Evolutionary conservation across 2,113 vertebrate genomes (phyloP).

Genomic region (Rhadina sibilatrix): DNA sequence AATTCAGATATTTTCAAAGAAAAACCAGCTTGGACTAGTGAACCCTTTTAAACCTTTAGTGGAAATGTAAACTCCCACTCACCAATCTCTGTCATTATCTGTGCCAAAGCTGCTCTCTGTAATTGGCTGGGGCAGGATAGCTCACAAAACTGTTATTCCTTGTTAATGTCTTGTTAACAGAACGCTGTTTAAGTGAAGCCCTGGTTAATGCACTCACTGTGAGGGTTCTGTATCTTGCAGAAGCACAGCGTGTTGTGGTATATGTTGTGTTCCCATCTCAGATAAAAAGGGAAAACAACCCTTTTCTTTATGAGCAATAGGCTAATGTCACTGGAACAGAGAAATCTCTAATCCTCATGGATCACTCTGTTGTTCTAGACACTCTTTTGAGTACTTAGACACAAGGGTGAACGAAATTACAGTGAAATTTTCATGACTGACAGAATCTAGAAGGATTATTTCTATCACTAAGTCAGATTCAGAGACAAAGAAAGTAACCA

Average conservation of each 20-base stretch:
- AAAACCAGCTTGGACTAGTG: neutral
- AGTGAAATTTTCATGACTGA: neutral
- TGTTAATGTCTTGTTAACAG: neutral
- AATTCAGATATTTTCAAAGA: constrained; percentile 36
- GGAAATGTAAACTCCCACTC: constrained; percentile 11
- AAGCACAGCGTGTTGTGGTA: neutral
- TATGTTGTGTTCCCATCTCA: neutral
- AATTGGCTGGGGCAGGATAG: neutral
- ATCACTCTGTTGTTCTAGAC: neutral
- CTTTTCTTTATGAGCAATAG: neutral
- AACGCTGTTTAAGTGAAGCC: neutral
- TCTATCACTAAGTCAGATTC: neutral
- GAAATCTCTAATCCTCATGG: neutral
- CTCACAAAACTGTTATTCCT: neutral
- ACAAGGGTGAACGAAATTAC: neutral
- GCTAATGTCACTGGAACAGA: neutral
- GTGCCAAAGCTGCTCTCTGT: neutral
- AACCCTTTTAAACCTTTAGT: constrained; percentile 22
- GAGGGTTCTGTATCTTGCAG: neutral
- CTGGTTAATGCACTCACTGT: neutral
- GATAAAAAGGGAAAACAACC: neutral
- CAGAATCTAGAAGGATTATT: neutral
- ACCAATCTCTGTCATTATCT: neutral
- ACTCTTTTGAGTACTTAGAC: neutral
- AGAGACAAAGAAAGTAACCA: neutral